phyloP scores from a whole-genome alignment of 2,113 vertebrate genomes.

The Strigops habroptila region DNA sequence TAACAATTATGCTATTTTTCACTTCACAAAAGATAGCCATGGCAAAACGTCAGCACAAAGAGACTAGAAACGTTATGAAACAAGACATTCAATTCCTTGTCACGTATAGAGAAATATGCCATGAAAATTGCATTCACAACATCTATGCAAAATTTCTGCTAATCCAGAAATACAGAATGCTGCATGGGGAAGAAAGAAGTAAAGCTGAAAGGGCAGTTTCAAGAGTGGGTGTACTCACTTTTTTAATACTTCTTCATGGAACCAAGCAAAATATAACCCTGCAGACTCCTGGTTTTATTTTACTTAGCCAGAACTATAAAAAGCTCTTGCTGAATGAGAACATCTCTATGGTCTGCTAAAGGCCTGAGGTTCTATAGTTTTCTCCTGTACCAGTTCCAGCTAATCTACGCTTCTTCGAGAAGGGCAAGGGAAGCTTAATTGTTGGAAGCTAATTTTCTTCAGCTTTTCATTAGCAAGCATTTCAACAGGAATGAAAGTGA shows the following conservation, averaged over 20 bases:
- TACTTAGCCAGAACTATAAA: background rate
- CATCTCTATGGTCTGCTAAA: background rate
- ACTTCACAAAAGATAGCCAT: background rate
- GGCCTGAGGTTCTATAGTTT: background rate
- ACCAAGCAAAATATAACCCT: background rate
- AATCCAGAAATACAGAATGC: background rate
- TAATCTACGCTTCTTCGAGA: background rate
- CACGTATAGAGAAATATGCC: background rate
- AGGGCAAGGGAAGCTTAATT: constrained; percentile 2
- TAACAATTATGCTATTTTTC: background rate
- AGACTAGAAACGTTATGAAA: background rate
- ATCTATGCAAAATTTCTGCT: background rate
- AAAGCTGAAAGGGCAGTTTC: background rate
- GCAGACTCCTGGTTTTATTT: background rate
- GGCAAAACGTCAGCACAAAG: background rate
- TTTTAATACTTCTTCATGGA: background rate
- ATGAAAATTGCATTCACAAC: background rate
- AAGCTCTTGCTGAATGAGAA: background rate
- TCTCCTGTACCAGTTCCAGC: background rate
- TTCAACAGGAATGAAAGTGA: constrained; percentile 17
- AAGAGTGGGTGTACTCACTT: background rate
- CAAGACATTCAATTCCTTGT: background rate
- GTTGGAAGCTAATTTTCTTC: constrained; percentile 32
- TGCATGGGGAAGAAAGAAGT: background rate
- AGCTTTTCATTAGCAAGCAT: constrained; percentile 20